Evolutionary conservation across 2,888 invertebrate species (phyloP).

Genomic region (Limnephilus auricula): DNA sequence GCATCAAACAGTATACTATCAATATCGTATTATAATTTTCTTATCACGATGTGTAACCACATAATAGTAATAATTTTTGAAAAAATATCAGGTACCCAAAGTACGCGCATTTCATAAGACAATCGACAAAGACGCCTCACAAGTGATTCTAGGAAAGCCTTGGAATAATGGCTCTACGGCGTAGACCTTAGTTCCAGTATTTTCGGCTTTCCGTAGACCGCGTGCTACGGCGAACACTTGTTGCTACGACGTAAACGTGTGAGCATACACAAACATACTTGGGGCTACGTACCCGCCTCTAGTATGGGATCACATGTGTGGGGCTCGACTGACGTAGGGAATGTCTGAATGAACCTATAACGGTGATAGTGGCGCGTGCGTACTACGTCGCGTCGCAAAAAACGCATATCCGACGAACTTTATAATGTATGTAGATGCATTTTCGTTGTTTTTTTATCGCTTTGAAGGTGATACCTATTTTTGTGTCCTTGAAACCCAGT

Average conservation of each 20-base stretch:
- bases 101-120: background rate
- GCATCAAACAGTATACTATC: too few species aligned
- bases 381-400: background rate
- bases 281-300: background rate
- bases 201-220: constrained; percentile 30
- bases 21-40: background rate
- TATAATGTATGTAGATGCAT: background rate
- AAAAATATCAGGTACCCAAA: background rate
- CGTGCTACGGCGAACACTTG: constrained; percentile 57
- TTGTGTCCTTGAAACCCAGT: background rate
- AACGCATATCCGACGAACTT: background rate
- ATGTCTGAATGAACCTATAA: constrained; percentile 58
- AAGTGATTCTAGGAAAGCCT: constrained; percentile 19
- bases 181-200: constrained; percentile 5
- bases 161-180: constrained; percentile 25
- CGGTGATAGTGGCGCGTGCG: constrained; percentile 46
- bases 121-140: background rate
- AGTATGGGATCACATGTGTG: constrained; percentile 45
- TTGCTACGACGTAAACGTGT: constrained; percentile 61
- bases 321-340: constrained; percentile 51
- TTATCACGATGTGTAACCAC: background rate
- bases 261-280: constrained; percentile 36
- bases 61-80: background rate
- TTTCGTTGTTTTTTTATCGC: background rate
- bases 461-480: background rate